Evolutionary conservation across 1,140 invertebrate species (phyloP).

Genomic region (Rhagoletis zephyria): DNA sequence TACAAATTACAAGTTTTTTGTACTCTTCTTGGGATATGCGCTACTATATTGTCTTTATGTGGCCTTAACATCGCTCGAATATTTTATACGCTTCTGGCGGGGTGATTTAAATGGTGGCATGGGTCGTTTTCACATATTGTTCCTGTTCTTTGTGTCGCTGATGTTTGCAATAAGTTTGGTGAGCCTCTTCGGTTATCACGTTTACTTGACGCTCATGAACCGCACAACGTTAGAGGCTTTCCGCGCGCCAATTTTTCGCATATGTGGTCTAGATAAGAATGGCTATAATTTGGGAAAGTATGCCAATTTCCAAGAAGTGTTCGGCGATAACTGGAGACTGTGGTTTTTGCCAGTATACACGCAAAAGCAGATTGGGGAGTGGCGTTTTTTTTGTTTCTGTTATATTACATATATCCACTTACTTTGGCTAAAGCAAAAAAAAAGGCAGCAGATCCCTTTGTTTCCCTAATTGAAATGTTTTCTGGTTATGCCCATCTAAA

Average conservation of each 20-base stretch:
- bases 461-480: no score
- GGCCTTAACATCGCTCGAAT: conserved; percentile 88
- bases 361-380: not conserved
- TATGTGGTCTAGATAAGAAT: conserved; percentile 92
- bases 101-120: conserved; percentile 80
- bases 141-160: conserved; percentile 95
- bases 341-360: conserved; percentile 95
- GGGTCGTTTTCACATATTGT: conserved; percentile 93
- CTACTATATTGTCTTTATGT: conserved; percentile 94
- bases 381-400: no score
- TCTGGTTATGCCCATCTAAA: no score
- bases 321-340: conserved; percentile 86
- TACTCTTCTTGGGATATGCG: conserved; percentile 95
- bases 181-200: conserved; percentile 96
- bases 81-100: conserved; percentile 96
- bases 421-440: no score
- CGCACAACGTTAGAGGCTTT: conserved; percentile 97
- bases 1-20: conserved; percentile 98
- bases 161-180: conserved; percentile 97
- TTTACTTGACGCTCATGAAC: conserved; percentile 92
- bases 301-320: conserved; percentile 95
- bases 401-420: no score
- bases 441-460: no score
- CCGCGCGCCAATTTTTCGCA: conserved; percentile 90
- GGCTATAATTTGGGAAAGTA: conserved; percentile 93